These are phyloP conservation scores for Mustela lutreola DNA, from an alignment of 2,113 vertebrate genomes.

Conservation along the genomic window DNA sequence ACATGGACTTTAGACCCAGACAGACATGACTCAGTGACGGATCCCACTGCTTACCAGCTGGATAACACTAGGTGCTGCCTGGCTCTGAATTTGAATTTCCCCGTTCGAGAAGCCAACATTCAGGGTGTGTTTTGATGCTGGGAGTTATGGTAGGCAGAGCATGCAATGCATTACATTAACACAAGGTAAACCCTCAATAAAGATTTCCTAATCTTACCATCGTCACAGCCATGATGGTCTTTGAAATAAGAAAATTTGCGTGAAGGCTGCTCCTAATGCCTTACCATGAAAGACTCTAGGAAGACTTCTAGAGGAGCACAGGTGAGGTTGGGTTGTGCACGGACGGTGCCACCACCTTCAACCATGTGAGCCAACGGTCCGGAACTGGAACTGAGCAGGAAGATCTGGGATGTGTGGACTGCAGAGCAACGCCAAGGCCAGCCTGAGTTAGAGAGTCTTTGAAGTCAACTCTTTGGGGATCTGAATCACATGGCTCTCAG, in stretches of 20 bases:
- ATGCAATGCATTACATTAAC: rapidly evolving
- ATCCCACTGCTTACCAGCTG: neutral
- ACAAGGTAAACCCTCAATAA: neutral
- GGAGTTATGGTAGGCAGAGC: neutral
- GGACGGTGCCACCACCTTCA: neutral
- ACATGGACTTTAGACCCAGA: neutral
- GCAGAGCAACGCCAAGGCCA: neutral
- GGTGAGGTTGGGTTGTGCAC: neutral
- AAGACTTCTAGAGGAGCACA: neutral
- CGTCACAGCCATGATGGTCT: neutral
- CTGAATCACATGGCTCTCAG: neutral
- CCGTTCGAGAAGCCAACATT: neutral
- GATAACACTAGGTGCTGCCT: neutral
- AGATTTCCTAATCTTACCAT: neutral
- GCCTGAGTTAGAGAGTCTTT: neutral
- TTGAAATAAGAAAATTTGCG: neutral
- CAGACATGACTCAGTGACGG: neutral
- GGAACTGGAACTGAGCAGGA: neutral
- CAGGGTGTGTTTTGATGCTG: neutral
- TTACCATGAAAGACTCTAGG: neutral
- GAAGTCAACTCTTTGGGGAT: neutral
- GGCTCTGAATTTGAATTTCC: neutral
- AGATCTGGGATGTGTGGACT: neutral
- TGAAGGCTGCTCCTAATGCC: neutral
- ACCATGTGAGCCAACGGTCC: neutral